Evolutionary conservation across 30 jellyfish, hydroid and myxozoan genomes (phyloP), one percentile per base, ranked within the genome.

Genomic region (Hydractinia symbiolongicarpus): DNA sequence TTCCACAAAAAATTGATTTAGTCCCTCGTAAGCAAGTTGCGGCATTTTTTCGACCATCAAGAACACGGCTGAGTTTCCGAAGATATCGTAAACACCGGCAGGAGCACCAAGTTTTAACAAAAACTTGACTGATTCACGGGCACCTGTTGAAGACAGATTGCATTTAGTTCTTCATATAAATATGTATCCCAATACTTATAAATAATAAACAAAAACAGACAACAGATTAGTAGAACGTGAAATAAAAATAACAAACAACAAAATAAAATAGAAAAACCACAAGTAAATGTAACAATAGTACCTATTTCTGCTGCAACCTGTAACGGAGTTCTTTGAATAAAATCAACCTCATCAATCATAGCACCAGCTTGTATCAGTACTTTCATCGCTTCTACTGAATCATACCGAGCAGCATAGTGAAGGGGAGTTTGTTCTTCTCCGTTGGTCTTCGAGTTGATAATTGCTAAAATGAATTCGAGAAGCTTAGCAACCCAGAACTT

Each of bases 11-110:
- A 86, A 86, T 71, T 91, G 96, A 54, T 82, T 79, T 40, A 91
- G 78, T 6, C 95, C 98, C 21, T 82, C 96, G 60, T 71, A 77
- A 1, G 98, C 96, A 60, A 79, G 78, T 5, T 79, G 40, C 49
- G 98, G 98, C 95, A 91, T 83, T 61, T 91, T 91, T 79, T 86
- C 96, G 4, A 91, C 95, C 98, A 91, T 91, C 53, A 78, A 68
- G 6, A 89, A 88, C 85, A 91, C 55, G 16, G 94, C 95, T 6
- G 93, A 79, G 56, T 82, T 91, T 30, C 98, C 98, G 19, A 70
- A 62, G 54, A 50, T 66, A 78, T 91, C 98, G 56, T 81, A 73
- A 14, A 84, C 89, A 1, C 95, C 95, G 8, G 90, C 89, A 4
- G 98, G 93, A 14, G 96, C 92, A 7, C 95, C 98, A 50, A 64